Percentiles rank a stretch among this genome's conserved stretches.
These are phyloP conservation scores for Luperina testacea DNA, from an alignment of 2,888 invertebrate genomes.

Conservation along the genomic window DNA sequence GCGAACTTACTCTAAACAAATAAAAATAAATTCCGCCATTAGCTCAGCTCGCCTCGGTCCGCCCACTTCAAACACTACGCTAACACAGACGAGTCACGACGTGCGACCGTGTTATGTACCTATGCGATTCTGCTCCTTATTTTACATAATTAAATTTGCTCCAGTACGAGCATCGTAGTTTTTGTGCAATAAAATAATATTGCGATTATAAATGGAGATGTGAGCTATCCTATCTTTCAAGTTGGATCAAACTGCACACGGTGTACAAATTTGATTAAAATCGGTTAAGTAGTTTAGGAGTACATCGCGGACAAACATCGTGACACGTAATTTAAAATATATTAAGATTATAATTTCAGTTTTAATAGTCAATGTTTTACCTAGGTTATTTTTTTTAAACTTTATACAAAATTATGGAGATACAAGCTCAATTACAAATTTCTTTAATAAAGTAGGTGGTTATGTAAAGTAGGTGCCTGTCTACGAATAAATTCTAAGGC, in stretches of 20 bases:
- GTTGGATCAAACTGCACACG: too few species aligned
- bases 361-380: constrained; percentile 14
- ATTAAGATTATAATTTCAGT: constrained; percentile 4
- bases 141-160: constrained; percentile 45
- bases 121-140: constrained; percentile 16
- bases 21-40: constrained; percentile 67
- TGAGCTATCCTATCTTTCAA: too few species aligned
- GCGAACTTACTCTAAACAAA: constrained; percentile 64
- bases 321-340: too few species aligned
- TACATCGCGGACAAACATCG: too few species aligned
- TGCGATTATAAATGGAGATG: too few species aligned
- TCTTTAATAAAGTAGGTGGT: constrained; percentile 29
- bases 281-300: too few species aligned
- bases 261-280: too few species aligned
- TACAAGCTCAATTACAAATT: constrained; percentile 14
- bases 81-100: constrained; percentile 14
- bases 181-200: too few species aligned
- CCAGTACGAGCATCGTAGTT: constrained; percentile 16
- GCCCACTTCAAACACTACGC: constrained; percentile 39
- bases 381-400: not conserved
- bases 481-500: constrained; percentile 50
- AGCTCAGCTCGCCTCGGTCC: constrained; percentile 38
- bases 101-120: constrained; percentile 3
- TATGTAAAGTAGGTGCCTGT: constrained; percentile 26
- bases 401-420: constrained; percentile 1